A percentile compares a stretch with the other conserved stretches of the same genome.
These are phyloP conservation scores for Sinosuthora webbiana DNA, from an alignment of 2,113 vertebrate genomes.

Conservation along the genomic window DNA sequence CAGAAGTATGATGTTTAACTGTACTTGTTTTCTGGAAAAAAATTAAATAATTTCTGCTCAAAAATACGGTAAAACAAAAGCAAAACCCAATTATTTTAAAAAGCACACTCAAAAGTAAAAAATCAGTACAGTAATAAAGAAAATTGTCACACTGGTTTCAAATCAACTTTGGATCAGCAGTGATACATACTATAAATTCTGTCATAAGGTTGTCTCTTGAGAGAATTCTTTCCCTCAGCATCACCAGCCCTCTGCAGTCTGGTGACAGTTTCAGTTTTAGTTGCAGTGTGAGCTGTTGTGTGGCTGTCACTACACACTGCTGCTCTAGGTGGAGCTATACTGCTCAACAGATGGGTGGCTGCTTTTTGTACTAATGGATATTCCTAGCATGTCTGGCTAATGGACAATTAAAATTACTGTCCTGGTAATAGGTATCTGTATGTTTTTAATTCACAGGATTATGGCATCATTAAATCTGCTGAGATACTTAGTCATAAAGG, in stretches of 20 bases:
- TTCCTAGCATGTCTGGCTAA: not conserved
- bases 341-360: not conserved
- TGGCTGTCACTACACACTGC: not conserved
- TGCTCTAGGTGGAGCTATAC: not conserved
- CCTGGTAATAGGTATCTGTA: not conserved
- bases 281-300: not conserved
- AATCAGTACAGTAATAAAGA: not conserved
- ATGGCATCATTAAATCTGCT: slow-evolving; percentile 93
- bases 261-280: not conserved
- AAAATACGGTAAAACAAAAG: not conserved
- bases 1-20: not conserved
- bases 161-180: not conserved
- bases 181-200: not conserved
- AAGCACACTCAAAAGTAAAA: not conserved
- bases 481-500: slow-evolving; percentile 86
- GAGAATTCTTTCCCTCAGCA: not conserved
- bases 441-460: slow-evolving; percentile 79
- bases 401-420: not conserved
- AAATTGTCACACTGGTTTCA: not conserved
- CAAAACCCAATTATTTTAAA: not conserved
- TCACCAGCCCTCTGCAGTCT: not conserved
- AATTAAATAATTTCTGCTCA: not conserved
- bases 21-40: not conserved
- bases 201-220: not conserved
- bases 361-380: not conserved